These are phyloP conservation scores for Chymomyza costata DNA, from an alignment of 1,140 invertebrate genomes.

Conservation along the genomic window DNA sequence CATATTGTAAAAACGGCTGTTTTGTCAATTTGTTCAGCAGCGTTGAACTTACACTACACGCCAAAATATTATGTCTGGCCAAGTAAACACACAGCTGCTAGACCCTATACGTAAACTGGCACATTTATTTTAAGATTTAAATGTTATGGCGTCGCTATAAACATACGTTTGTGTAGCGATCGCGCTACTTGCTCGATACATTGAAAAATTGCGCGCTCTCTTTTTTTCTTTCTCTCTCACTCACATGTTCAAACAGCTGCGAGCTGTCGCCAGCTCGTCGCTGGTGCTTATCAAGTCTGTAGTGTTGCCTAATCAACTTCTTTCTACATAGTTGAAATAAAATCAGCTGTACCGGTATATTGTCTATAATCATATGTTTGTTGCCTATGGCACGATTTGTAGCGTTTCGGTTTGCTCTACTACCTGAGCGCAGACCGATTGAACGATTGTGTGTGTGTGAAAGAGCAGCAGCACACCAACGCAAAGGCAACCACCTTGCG, in stretches of 20 bases:
- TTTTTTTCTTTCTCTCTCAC: slow-evolving; percentile 4
- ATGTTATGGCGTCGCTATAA: no score
- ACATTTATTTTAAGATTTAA: no score
- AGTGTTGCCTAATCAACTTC: slow-evolving; percentile 52
- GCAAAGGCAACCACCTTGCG: no score
- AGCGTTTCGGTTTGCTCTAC: slow-evolving; percentile 5
- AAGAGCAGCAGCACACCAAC: slow-evolving; percentile 2
- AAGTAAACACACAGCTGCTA: slow-evolving; percentile 5
- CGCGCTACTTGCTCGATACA: no score
- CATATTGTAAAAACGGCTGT: slow-evolving; percentile 67
- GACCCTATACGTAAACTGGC: no score
- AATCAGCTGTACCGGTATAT: slow-evolving; percentile 69
- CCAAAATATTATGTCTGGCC: slow-evolving; percentile 26
- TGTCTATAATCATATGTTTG: slow-evolving; percentile 59
- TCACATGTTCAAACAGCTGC: slow-evolving; percentile 54
- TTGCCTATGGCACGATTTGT: slow-evolving; percentile 1
- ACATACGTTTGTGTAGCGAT: no score
- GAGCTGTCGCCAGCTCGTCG: slow-evolving; percentile 8
- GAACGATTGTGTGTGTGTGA: slow-evolving; percentile 1
- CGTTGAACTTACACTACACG: slow-evolving; percentile 32
- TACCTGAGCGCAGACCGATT: slow-evolving; percentile 27
- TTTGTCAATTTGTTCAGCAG: slow-evolving; percentile 33
- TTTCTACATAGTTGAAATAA: slow-evolving; percentile 46
- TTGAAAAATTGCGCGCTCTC: background rate
- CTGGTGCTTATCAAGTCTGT: slow-evolving; percentile 37